A percentile compares a stretch with the other conserved stretches of the same genome.
These are phyloP conservation scores for Caenorhabditis zanzibari DNA, from an alignment of 2,888 invertebrate species.

Conservation along the genomic window DNA sequence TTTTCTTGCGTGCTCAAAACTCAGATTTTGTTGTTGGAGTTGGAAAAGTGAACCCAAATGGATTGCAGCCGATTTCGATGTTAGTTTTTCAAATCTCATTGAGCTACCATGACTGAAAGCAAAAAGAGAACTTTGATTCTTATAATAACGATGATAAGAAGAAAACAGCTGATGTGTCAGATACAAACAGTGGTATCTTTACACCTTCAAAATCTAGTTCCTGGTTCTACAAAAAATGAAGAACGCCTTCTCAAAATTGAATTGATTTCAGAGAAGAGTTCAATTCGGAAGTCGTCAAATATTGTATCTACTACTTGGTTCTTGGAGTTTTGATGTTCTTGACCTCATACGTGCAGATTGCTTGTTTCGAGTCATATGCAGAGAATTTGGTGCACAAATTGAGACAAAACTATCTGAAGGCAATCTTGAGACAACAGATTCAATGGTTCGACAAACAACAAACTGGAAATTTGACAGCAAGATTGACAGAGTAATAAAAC, in stretches of 20 bases:
- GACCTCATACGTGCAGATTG: constrained; percentile 85
- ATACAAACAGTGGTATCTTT: background rate
- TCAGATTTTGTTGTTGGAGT: constrained; percentile 78
- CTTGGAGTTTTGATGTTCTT: constrained; percentile 85
- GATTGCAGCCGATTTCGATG: constrained; percentile 70
- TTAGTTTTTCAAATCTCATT: constrained; percentile 52
- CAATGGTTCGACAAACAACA: constrained; percentile 85
- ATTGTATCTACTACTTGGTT: constrained; percentile 84
- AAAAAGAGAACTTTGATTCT: constrained; percentile 8
- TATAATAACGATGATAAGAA: background rate
- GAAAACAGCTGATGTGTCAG: constrained; percentile 23
- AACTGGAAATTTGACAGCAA: constrained; percentile 85
- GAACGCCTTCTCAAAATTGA: background rate
- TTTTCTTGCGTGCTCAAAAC: constrained; percentile 84
- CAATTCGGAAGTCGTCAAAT: constrained; percentile 76
- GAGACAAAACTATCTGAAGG: constrained; percentile 84
- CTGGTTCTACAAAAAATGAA: constrained; percentile 2
- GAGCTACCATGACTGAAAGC: background rate
- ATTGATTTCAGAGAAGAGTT: constrained; percentile 81
- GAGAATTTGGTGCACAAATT: constrained; percentile 85
- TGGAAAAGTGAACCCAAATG: constrained; percentile 66
- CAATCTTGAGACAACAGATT: constrained; percentile 84
- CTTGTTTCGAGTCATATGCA: constrained; percentile 81
- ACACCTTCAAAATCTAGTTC: constrained; percentile 25
- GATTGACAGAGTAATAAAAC: constrained; percentile 85